phyloP scores from a whole-genome alignment of 2,888 invertebrate genomes.

The Tetheella fluctuosa region DNA sequence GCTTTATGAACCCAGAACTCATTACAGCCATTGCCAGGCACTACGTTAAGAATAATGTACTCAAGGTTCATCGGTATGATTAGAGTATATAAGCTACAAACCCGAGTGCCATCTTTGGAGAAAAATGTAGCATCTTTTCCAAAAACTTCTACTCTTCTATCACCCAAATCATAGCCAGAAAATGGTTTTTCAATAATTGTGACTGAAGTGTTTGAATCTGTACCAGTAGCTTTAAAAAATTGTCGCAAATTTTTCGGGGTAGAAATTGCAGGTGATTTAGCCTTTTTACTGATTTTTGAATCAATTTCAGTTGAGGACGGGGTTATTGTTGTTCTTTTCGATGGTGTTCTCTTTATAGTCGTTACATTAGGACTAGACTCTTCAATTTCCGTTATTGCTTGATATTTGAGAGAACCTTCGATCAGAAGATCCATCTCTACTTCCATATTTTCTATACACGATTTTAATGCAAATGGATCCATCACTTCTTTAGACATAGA shows the following conservation, averaged over 20 bases:
- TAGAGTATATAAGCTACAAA: constrained; percentile 60
- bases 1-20: constrained; percentile 72
- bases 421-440: constrained; percentile 67
- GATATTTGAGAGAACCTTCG: constrained; percentile 73
- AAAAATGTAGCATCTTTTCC: constrained; percentile 71
- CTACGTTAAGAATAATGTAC: constrained; percentile 60
- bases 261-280: constrained; percentile 42
- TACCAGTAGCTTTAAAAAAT: constrained; percentile 27
- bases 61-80: constrained; percentile 70
- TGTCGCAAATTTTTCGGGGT: constrained; percentile 45
- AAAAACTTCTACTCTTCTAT: constrained; percentile 73
- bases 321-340: constrained; percentile 43
- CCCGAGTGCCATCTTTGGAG: constrained; percentile 69
- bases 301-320: constrained; percentile 43
- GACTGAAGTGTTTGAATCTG: constrained; percentile 28
- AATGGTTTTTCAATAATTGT: constrained; percentile 54
- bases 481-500: constrained; percentile 52
- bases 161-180: constrained; percentile 69
- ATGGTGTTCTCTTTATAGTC: constrained; percentile 26
- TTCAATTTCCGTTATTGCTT: constrained; percentile 49
- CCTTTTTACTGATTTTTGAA: constrained; percentile 56
- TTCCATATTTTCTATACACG: constrained; percentile 61
- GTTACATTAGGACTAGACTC: constrained; percentile 35
- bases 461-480: constrained; percentile 46
- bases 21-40: constrained; percentile 62